Evolutionary conservation across 2,888 invertebrate genomes (phyloP), one percentile per base, ranked within the genome.

Genomic region (Catocala fraxini): DNA sequence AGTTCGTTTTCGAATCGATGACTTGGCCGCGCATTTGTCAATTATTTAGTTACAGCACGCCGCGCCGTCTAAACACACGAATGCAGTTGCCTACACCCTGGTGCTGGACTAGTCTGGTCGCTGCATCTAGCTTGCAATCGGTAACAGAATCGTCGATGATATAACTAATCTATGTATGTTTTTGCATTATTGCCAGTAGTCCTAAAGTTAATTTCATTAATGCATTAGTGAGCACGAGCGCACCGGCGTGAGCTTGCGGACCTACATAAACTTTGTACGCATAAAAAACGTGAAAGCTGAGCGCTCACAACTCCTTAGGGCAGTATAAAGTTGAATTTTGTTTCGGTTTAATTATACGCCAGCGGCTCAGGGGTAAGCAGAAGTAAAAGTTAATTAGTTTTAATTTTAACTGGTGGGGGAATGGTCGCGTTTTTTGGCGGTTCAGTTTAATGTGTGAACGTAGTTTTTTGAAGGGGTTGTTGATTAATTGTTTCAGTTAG

Each of bases 301-400:
- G 45, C 52, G 51, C 56, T 54, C 43, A 39, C 48, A 81, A 85
- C 77, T 91, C 91, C 90, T 87, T 64, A 68, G 90, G 89, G 90
- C 77, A 77, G 80, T 77, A 83, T 88, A 85, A 89, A 88, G 86
- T 87, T 86, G 84, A 88, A 84, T 91, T 90, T 89, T 90, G 90
- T 90, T 90, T 88, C 85, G 85, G 86, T 91, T 91, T 91, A 91
- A 91, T 91, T 87, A 89, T 84, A 84, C 89, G 81, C 85, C 68
- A 69, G 83, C 76, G 85, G 81, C 82, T 77, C 75, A 72, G 81
- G 82, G 81, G 75, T 80, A 79, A 75, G 74, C 78, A 71, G 82
- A 89, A 86, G 87, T 87, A 89, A 90, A 91, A 90, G 89, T 89
- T 90, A 91, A 90, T 91, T 90, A 89, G 89, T 85, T 89, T 88